phyloP scores from a whole-genome alignment of 1,140 invertebrate genomes.

The Trachelipus rathkii region DNA sequence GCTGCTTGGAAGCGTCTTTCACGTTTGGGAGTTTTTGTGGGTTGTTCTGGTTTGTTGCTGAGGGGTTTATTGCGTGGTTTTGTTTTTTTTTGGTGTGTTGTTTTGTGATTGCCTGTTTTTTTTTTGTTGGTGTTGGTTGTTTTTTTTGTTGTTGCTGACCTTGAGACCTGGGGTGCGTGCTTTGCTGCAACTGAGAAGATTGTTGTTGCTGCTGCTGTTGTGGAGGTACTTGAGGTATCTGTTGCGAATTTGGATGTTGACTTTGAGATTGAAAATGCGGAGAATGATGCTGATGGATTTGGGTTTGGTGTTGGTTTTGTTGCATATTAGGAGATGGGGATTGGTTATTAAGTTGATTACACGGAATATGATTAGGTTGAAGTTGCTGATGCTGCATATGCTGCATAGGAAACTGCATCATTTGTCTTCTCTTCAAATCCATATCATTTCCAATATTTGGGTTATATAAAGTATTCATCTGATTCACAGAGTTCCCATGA shows the following conservation, averaged over 20 bases:
- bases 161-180: background rate
- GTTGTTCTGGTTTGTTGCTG: conserved; percentile 35
- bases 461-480: conserved; percentile 36
- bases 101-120: background rate
- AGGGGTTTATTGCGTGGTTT: conserved; percentile 31
- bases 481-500: conserved; percentile 38
- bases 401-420: conserved; percentile 23
- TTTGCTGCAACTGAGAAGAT: background rate
- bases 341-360: background rate
- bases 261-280: background rate
- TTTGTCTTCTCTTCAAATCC: conserved; percentile 38
- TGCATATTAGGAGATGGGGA: conserved; percentile 18
- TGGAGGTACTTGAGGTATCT: background rate
- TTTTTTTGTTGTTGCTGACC: background rate
- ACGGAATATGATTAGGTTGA: conserved; percentile 4
- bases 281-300: conserved; percentile 7
- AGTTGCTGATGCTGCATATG: conserved; percentile 30
- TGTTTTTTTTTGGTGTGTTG: conserved; percentile 37
- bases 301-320: conserved; percentile 22
- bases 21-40: too few species aligned
- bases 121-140: conserved; percentile 7
- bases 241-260: background rate
- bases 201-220: background rate
- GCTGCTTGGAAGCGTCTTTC: too few species aligned
- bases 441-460: conserved; percentile 39